Evolutionary conservation across 2,113 vertebrate genomes (phyloP), one percentile per base, ranked within the genome.

Genomic region (Hemicordylus capensis): DNA sequence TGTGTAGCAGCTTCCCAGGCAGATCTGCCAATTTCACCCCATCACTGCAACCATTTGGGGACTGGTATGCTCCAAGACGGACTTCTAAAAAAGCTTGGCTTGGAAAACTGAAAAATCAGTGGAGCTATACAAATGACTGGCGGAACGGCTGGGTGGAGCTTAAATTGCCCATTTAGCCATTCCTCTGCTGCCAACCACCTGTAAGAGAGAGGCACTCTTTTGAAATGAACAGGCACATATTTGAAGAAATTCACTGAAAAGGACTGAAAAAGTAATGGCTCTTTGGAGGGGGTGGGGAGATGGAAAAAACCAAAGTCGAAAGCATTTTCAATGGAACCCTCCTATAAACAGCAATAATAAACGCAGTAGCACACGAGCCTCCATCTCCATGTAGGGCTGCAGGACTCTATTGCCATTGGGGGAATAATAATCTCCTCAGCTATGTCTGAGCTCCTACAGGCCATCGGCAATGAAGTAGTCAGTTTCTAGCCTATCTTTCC

Each of bases 371-470:
- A 10, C 2, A 20, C 12, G 26, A 66, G 24, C 6, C 3, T 26
- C 26, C 17, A 20, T 54, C 26, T 20, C n/a, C 14, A 39, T n/a
- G 56, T 54, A 51, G 24, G 66, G 58, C 67, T 54, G 12, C 17
- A 22, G 69, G 19, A 9, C 19, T 61, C n/a, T 59, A 73, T 54
- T 79, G 76, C 76, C 26, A 51, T 39, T 80, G 46, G 42, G 42
- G 76, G 84, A 80, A 59, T 63, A 85, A 85, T 85, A 72, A 85
- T 73, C 84, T 56, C 80, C 56, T 39, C 69, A 46, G 56, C 56
- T 61, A 63, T 42, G 20, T 37, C 63, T 84, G 73, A 42, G 46
- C 37, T 66, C 66, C 42, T 39, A 59, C 54, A 63, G 69, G 76
- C 76, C 84, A 73, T 39, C 28, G 3, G 67, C 54, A 80, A 63